phyloP scores from a whole-genome alignment of 2,113 vertebrate genomes.

The Pavo muticus region DNA sequence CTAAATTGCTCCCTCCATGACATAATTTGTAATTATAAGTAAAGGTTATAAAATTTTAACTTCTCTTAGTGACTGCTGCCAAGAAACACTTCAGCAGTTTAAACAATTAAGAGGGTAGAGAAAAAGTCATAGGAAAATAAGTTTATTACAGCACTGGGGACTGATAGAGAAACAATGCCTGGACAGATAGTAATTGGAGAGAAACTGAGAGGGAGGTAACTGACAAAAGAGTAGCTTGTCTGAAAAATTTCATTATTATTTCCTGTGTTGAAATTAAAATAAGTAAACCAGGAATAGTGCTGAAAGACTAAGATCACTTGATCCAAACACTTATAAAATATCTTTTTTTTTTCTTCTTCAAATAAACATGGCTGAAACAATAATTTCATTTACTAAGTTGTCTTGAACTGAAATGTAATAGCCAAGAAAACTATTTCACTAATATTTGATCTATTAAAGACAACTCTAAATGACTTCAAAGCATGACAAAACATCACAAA shows the following conservation, averaged over 20 bases:
- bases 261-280: neutral
- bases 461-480: neutral
- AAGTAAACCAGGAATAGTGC: neutral
- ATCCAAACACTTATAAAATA: neutral
- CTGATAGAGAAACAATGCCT: neutral
- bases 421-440: neutral
- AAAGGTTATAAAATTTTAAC: constrained; percentile 46
- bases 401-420: neutral
- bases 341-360: neutral
- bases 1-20: neutral
- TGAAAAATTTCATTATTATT: neutral
- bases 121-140: neutral
- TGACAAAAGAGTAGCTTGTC: neutral
- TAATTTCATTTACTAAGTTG: neutral
- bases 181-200: neutral
- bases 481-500: neutral
- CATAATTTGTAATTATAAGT: constrained; percentile 26
- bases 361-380: neutral
- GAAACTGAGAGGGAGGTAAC: neutral
- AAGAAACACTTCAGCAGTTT: neutral
- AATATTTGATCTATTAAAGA: neutral
- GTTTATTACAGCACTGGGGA: neutral
- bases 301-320: neutral
- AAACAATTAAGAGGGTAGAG: neutral
- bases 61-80: neutral